Percentiles rank a stretch among this genome's conserved stretches.
phyloP scores from a whole-genome alignment of 2,888 invertebrate species.

The Apodemia zela region DNA sequence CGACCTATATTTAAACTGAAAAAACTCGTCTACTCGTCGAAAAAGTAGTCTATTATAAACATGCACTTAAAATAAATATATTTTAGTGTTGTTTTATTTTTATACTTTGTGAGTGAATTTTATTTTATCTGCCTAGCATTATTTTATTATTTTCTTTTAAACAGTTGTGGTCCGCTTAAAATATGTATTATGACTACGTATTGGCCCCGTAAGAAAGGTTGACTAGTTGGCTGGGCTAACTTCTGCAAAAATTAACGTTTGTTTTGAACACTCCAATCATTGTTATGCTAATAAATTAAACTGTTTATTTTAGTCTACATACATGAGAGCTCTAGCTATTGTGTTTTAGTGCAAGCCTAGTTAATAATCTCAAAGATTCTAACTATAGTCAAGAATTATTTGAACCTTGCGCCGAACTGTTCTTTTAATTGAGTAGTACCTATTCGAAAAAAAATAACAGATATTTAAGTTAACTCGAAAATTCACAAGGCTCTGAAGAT shows the following conservation, averaged over 20 bases:
- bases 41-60: no score
- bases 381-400: constrained; percentile 46
- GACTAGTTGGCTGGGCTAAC: neutral
- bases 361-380: constrained; percentile 60
- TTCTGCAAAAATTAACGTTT: neutral
- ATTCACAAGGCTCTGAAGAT: constrained; percentile 24
- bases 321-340: constrained; percentile 60
- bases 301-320: constrained; percentile 26
- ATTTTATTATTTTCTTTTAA: no score
- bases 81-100: no score
- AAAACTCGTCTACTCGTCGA: no score
- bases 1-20: no score
- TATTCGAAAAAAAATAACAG: constrained; percentile 13
- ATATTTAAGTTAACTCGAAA: neutral
- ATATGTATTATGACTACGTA: no score
- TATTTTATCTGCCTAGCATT: no score
- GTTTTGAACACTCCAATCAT: neutral
- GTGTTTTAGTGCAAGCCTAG: constrained; percentile 59
- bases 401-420: constrained; percentile 33
- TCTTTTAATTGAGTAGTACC: neutral
- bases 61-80: no score
- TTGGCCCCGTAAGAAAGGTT: neutral
- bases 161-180: no score
- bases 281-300: neutral
- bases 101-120: no score